Conservation (phyloP, 2,888 invertebrate genomes). For the Calameuta pallipes region DNA sequence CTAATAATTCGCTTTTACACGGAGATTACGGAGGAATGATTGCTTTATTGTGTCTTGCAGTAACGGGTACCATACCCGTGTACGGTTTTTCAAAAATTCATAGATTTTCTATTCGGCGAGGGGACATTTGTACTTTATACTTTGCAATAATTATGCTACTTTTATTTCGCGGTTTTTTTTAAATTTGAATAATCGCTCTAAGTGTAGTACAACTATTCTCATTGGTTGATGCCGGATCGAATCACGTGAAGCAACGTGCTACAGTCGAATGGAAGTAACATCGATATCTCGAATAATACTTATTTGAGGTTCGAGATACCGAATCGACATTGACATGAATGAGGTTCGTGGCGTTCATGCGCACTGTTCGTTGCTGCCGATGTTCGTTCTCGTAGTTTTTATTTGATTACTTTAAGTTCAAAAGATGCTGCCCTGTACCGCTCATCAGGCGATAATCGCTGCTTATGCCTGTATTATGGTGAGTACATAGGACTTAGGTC, state of each 20-base stretch:
- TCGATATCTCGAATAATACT: not conserved
- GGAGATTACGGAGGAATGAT: slow-evolving; percentile 48
- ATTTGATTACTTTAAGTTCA: slow-evolving; percentile 51
- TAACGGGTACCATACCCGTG: not conserved
- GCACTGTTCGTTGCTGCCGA: slow-evolving; percentile 34
- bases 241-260: slow-evolving; percentile 34
- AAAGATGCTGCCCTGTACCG: slow-evolving; percentile 59
- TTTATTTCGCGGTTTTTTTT: not conserved
- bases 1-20: slow-evolving; percentile 49
- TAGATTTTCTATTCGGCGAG: not conserved
- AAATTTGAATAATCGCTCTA: not conserved
- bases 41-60: slow-evolving; percentile 42
- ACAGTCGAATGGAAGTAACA: not conserved
- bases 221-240: slow-evolving; percentile 14
- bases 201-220: not conserved
- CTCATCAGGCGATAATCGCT: slow-evolving; percentile 53
- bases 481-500: slow-evolving; percentile 42
- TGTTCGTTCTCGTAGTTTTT: slow-evolving; percentile 45
- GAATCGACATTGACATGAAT: not conserved
- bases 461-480: slow-evolving; percentile 62
- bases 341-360: slow-evolving; percentile 27
- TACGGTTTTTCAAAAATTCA: not conserved
- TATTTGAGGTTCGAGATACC: not conserved
- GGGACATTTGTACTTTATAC: not conserved
- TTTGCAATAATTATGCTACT: not conserved